A percentile compares a stretch with the other conserved stretches of the same genome.
Conservation (phyloP, 2,797 vertebrate genomes). For the Takifugu ocellatus region DNA sequence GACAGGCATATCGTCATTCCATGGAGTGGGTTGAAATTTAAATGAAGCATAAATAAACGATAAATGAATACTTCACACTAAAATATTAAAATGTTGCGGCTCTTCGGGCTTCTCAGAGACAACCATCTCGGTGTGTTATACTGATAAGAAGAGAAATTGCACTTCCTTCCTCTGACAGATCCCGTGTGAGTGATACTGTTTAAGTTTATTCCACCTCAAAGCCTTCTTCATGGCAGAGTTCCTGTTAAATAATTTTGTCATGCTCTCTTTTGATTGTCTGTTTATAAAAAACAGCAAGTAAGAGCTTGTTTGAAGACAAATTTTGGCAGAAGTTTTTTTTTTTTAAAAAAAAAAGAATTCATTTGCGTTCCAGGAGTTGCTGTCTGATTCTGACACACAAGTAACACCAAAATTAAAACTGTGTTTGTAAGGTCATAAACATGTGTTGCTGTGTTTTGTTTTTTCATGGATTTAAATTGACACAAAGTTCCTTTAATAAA, state of each 20-base stretch:
- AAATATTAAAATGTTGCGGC: conserved; percentile 20
- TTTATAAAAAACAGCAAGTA: conserved; percentile 6
- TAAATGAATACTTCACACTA: conserved; percentile 1
- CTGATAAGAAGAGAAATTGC: conserved; percentile 46
- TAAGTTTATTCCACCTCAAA: conserved; percentile 21
- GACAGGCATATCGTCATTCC: conserved; percentile 21
- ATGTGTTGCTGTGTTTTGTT: conserved; percentile 9
- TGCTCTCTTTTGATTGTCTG: not conserved
- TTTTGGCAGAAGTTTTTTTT: conserved; percentile 9
- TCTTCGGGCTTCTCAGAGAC: conserved; percentile 21
- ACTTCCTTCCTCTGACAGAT: conserved; percentile 27
- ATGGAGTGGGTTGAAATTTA: conserved; percentile 2
- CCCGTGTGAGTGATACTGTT: conserved; percentile 15
- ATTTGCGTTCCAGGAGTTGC: conserved; percentile 23
- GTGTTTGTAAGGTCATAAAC: conserved; percentile 32
- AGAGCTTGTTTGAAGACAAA: conserved; percentile 9
- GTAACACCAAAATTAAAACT: conserved; percentile 12
- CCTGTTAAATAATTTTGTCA: not conserved
- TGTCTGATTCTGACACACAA: conserved; percentile 8
- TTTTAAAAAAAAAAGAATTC: not conserved
- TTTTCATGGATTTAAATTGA: not conserved
- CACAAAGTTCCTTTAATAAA: conserved; percentile 32
- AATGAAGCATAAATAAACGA: conserved; percentile 10
- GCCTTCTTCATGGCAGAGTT: not conserved
- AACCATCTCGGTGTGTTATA: conserved; percentile 25